phyloP scores from a whole-genome alignment of 2,888 invertebrate genomes.

The Baronia brevicornis region DNA sequence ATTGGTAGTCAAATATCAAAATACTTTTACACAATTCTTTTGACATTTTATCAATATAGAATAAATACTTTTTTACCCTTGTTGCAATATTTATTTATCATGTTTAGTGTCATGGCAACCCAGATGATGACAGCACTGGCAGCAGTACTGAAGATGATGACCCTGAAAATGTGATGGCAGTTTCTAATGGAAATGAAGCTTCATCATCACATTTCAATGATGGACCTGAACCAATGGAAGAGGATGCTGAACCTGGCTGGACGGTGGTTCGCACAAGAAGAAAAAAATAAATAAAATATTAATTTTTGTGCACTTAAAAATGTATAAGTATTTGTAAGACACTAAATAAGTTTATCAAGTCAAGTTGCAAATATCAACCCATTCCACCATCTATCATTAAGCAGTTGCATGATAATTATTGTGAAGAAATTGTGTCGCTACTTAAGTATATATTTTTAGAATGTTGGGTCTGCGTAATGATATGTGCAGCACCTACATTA shows the following conservation, averaged over 20 bases:
- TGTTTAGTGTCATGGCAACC: conserved; percentile 63
- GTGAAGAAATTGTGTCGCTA: no score
- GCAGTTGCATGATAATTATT: no score
- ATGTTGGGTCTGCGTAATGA: no score
- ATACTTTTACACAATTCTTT: no score
- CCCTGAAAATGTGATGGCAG: conserved; percentile 24
- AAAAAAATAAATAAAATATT: conserved; percentile 51
- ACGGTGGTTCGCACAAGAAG: conserved; percentile 75
- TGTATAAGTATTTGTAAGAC: conserved; percentile 1
- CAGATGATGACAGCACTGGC: conserved; percentile 64
- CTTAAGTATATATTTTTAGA: no score
- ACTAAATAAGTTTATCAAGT: conserved; percentile 1
- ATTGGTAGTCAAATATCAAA: no score
- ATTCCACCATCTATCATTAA: no score
- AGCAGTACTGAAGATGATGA: conserved; percentile 55
- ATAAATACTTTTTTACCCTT: conserved; percentile 5
- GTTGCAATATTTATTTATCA: no score
- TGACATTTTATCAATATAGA: neutral
- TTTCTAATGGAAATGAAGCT: conserved; percentile 20
- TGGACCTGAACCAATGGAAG: conserved; percentile 56
- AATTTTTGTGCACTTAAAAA: neutral
- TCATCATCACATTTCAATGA: conserved; percentile 32
- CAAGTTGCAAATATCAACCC: no score
- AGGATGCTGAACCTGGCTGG: conserved; percentile 79
- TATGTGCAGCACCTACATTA: conserved; percentile 1